A percentile compares a stretch with the other conserved stretches of the same genome.
Conservation (phyloP, 2,888 invertebrate genomes). For the Eudemis profundana region DNA sequence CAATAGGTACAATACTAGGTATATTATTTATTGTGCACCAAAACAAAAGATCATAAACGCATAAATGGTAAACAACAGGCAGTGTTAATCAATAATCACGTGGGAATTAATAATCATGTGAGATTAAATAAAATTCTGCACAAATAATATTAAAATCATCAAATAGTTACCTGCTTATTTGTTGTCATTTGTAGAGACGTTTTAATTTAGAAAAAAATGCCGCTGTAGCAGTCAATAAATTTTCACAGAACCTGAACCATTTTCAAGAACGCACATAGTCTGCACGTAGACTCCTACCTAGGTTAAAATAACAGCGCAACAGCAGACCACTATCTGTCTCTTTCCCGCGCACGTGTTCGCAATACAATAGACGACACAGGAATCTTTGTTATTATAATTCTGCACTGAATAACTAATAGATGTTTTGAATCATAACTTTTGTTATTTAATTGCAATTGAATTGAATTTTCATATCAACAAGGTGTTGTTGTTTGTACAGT, state of each 20-base stretch:
- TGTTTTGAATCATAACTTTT: conserved; percentile 41
- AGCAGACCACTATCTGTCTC: conserved; percentile 31
- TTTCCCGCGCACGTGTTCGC: conserved; percentile 34
- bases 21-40: too few relatives aligned
- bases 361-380: conserved; percentile 38
- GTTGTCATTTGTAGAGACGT: too few relatives aligned
- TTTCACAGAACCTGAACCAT: background rate
- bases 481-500: conserved; percentile 33
- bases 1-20: too few relatives aligned
- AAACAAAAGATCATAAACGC: too few relatives aligned
- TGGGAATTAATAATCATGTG: too few relatives aligned
- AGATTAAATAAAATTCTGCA: too few relatives aligned
- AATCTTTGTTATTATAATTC: conserved; percentile 45
- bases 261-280: conserved; percentile 17
- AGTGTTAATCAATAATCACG: too few relatives aligned
- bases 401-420: conserved; percentile 41
- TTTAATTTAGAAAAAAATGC: too few relatives aligned
- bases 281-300: conserved; percentile 1
- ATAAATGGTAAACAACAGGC: too few relatives aligned
- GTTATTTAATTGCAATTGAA: conserved; percentile 40
- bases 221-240: background rate
- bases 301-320: conserved; percentile 31
- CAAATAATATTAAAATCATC: too few relatives aligned
- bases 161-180: too few relatives aligned
- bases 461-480: conserved; percentile 41